These are phyloP conservation scores for Trissolcus basalis DNA, from an alignment of 1,140 invertebrate genomes.

Conservation along the genomic window DNA sequence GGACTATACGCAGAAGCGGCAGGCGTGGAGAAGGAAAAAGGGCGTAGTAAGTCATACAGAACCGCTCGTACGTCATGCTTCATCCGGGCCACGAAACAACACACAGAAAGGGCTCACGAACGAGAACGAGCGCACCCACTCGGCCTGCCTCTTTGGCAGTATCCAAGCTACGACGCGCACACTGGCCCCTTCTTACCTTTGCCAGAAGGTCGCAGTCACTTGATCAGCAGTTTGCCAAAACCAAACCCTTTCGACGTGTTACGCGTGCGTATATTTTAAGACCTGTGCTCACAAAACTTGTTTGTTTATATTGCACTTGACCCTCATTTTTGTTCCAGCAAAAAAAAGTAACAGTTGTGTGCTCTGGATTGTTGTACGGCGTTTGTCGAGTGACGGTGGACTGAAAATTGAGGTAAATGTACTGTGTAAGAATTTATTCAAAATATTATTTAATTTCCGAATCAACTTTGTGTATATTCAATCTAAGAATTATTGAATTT, in stretches of 20 bases:
- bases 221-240: constrained; percentile 49
- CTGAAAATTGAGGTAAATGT: too few relatives aligned
- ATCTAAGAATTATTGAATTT: too few relatives aligned
- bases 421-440: too few relatives aligned
- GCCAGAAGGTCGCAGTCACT: constrained; percentile 52
- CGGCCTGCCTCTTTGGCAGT: constrained; percentile 69
- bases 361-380: too few relatives aligned
- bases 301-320: too few relatives aligned
- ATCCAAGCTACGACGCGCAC: constrained; percentile 58
- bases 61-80: constrained; percentile 73
- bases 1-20: constrained; percentile 67
- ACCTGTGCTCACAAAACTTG: too few relatives aligned
- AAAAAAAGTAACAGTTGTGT: too few relatives aligned
- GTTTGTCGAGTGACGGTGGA: too few relatives aligned
- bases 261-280: constrained; percentile 33
- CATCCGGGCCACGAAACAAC: constrained; percentile 72
- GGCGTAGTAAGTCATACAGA: constrained; percentile 74
- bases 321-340: too few relatives aligned
- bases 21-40: constrained; percentile 74
- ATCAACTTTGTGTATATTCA: too few relatives aligned
- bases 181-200: constrained; percentile 45
- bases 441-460: too few relatives aligned
- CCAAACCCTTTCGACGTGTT: constrained; percentile 45
- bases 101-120: constrained; percentile 65
- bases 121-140: constrained; percentile 66